Base-by-base conservation (phyloP, 1,140 invertebrate species). In the Piezodorus guildinii region DNA sequence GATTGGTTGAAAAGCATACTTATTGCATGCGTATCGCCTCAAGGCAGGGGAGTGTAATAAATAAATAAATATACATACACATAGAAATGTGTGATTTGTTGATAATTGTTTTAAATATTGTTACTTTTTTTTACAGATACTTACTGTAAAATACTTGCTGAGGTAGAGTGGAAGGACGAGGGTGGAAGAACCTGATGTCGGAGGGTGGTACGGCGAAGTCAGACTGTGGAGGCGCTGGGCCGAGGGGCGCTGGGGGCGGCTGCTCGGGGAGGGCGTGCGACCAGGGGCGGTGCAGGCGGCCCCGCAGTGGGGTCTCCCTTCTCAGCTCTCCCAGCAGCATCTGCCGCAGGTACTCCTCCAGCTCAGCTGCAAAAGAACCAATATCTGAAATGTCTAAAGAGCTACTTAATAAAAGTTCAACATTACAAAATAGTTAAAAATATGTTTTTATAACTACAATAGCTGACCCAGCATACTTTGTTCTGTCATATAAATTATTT, bases 191-290 rank as follows among this genome's bases (percentile, higher is more conserved):
- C 44, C 60, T 65, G 16, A n/a, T 27, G 30, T 65, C 64, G 10
- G 64, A 43, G 14, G 64, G 64, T n/a, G 64, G 64, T 10, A 65
- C 64, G 0, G 64, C 64, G 51, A 65, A 65, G 49, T 65, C 60
- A 1, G 59, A 52, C 16, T 60, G 25, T 51, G 16, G 17, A 2
- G 6, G 17, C 6, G 16, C 10, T 4, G n/a, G 25, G 1, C 39
- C 27, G 1, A 19, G 17, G 39, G 45, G 51, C 23, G 61, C 21
- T 16, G 30, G 45, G 2, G 16, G 27, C 3, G 60, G 43, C 17
- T 45, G 46, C n/a, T 19, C 21, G 46, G 46, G n/a, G 3, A 49
- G 46, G n/a, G n/a, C 9, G 46, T 49, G 46, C 4, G 46, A 21
- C 46, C 46, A 49, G 17, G 17, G 17, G 23, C 23, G 52, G 19